Conservation (phyloP, 2,113 vertebrate genomes). For the Polypterus bichir region DNA sequence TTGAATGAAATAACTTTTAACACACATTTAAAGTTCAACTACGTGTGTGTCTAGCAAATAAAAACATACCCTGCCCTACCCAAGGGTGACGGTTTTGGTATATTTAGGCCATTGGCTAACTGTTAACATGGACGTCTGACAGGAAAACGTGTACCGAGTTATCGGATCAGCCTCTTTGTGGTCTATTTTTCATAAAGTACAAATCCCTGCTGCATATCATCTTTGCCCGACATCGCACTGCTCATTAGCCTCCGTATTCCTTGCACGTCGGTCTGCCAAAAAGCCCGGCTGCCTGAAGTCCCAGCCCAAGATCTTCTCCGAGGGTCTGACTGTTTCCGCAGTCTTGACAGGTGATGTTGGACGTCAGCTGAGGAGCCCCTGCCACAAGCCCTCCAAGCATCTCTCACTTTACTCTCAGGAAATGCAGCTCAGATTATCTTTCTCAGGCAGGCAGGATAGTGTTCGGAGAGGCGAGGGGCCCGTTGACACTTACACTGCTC, state of each 20-base stretch:
- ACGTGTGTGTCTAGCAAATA: too few species aligned
- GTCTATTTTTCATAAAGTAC: conserved; percentile 38
- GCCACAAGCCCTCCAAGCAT: conserved; percentile 62
- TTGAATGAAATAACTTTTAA: too few species aligned
- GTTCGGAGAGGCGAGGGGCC: conserved; percentile 56
- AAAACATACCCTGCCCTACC: too few species aligned
- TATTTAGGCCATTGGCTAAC: conserved; percentile 35
- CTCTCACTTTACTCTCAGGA: conserved; percentile 77
- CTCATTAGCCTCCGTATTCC: conserved; percentile 25
- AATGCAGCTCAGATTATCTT: conserved; percentile 63
- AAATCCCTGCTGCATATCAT: conserved; percentile 36
- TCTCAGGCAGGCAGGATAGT: conserved; percentile 65
- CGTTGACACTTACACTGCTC: conserved; percentile 58
- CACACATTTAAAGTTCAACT: too few species aligned
- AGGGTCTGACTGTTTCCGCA: conserved; percentile 53
- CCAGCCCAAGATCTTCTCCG: conserved; percentile 43
- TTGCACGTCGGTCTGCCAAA: conserved; percentile 36
- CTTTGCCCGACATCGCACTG: conserved; percentile 37
- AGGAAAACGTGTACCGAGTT: conserved; percentile 21
- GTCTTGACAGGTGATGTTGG: conserved; percentile 75
- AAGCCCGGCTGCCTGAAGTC: conserved; percentile 36
- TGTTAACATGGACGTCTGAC: conserved; percentile 37
- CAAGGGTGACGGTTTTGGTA: too few species aligned
- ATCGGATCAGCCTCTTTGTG: conserved; percentile 40
- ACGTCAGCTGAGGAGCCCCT: conserved; percentile 76